Evolutionary conservation across 2,888 invertebrate genomes (phyloP).

Genomic region (Charanyca ferruginea): DNA sequence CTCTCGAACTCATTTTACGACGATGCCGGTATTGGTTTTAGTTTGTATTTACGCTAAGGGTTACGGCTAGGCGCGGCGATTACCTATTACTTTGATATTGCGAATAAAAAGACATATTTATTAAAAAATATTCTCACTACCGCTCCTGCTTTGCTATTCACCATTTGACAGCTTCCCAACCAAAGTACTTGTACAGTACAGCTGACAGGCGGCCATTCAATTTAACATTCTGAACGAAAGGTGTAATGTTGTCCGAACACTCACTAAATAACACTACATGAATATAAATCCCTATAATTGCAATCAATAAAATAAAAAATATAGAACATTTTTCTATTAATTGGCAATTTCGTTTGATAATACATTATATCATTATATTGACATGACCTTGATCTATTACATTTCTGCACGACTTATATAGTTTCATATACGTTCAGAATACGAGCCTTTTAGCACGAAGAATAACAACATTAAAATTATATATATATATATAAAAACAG

Average conservation of each 20-base stretch:
- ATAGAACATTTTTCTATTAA: background rate
- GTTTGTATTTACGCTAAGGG: constrained; percentile 72
- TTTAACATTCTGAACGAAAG: constrained; percentile 70
- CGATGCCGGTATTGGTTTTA: constrained; percentile 67
- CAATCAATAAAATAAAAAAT: constrained; percentile 7
- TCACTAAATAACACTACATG: constrained; percentile 15
- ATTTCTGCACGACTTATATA: constrained; percentile 53
- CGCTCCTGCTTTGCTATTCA: constrained; percentile 85
- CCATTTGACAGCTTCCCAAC: constrained; percentile 76
- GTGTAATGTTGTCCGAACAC: constrained; percentile 15
- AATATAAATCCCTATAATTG: constrained; percentile 4
- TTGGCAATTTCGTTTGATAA: constrained; percentile 23
- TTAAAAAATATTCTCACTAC: constrained; percentile 83
- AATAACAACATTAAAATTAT: background rate
- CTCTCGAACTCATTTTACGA: constrained; percentile 92
- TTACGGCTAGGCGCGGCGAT: constrained; percentile 76
- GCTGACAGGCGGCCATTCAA: constrained; percentile 78
- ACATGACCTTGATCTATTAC: constrained; percentile 55
- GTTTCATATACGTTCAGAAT: constrained; percentile 1
- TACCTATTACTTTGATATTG: constrained; percentile 85
- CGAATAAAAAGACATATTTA: constrained; percentile 87
- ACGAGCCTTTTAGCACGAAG: constrained; percentile 14
- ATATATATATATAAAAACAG: too few relatives aligned
- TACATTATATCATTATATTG: constrained; percentile 28
- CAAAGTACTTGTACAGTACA: constrained; percentile 70